Base-by-base conservation (phyloP, 1,140 invertebrate genomes). In the Bombus fervidus region DNA sequence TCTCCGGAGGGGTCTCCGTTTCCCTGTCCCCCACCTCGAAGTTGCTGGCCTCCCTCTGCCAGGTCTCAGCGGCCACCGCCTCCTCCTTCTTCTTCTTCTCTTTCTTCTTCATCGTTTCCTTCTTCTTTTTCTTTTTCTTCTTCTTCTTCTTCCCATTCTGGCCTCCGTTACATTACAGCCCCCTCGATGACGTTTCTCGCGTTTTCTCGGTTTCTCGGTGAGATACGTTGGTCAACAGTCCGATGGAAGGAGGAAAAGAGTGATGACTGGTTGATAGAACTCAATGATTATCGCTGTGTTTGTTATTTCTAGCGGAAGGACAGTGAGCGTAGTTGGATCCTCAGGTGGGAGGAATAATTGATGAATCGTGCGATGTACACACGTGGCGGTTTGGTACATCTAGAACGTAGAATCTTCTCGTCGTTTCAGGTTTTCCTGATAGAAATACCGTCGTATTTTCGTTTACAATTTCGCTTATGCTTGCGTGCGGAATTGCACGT, bases 1-100 rank as follows among this genome's bases (percentile, higher is more conserved):
- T 91, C 88, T 90, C 89, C 81, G 71, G 85, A 81, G 83, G 87
- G 85, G 82, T 87, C 80, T 80, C 71, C 78, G 73, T 57, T 72
- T 84, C 68, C 66, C 75, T 73, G 57, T 64, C 43, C 41, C 69
- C 80, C 71, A n/a, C 75, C n/a, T 43, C 37, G 59, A 22, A n/a
- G n/a, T 80, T 39, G 28, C 39, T 31, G 66, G 22, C 53, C 64
- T 73, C 41, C 66, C 72, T 41, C 81, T n/a, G 59, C 76, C 39
- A 37, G 37, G 37, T 18, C 25, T 25, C 31, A 47, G 1, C 72
- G 15, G 57, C 73, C 6, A 25, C 43, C 43, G 13, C 18, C 64
- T 77, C 62, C 62, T 62, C 59, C 25, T 62, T 5, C 10, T n/a
- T n/a, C 59, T 62, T 13, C 59, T n/a, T 6, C 64, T 34, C 31